Conservation (phyloP, 2,113 vertebrate genomes). For the Halcyon senegalensis region DNA sequence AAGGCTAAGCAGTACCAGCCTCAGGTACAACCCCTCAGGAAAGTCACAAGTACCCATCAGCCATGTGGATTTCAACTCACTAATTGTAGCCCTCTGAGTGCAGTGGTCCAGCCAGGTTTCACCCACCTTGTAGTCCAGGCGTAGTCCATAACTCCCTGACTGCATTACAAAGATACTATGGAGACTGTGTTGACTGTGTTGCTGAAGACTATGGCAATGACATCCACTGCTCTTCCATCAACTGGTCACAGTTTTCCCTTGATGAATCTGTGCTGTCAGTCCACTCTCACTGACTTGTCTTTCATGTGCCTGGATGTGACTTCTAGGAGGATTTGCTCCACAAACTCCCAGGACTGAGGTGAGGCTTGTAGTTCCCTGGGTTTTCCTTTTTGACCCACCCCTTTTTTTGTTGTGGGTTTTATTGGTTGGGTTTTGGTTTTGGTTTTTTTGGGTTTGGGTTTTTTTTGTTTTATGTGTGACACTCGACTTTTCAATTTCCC, state of each 20-base stretch:
- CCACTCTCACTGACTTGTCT: background rate
- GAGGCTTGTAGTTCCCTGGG: background rate
- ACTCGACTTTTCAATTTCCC: background rate
- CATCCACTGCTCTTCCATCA: background rate
- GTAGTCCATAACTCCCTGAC: background rate
- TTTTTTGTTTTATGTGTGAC: background rate
- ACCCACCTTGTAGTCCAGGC: background rate
- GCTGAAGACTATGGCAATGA: background rate
- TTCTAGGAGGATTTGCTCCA: background rate
- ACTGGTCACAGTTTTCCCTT: background rate
- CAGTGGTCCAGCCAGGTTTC: background rate
- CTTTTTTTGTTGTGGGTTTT: too few species aligned
- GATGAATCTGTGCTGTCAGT: background rate
- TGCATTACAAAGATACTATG: background rate
- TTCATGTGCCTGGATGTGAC: background rate
- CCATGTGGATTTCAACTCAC: background rate
- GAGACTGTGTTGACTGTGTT: background rate
- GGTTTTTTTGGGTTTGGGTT: background rate
- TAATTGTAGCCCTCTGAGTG: background rate
- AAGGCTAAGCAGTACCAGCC: background rate
- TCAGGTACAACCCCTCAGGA: background rate
- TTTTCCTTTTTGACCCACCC: background rate
- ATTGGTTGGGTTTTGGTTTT: background rate
- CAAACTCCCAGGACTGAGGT: background rate
- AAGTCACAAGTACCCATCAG: background rate